Conservation (phyloP, 2,797 vertebrate species). For the Clarias fuscus region DNA sequence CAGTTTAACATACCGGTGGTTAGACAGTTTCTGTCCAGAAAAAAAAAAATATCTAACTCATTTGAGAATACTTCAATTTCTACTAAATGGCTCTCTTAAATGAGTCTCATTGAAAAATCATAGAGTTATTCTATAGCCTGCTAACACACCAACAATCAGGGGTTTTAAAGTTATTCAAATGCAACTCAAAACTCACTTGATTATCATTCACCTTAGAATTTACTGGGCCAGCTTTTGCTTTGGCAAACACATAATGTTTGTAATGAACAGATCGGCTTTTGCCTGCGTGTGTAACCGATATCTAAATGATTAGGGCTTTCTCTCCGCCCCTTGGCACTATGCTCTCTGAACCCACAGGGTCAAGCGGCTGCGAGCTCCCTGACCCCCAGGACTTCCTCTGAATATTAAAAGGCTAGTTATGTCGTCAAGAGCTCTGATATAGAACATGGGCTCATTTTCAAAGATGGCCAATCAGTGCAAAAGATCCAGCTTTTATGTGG, state of each 20-base stretch:
- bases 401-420: slow-evolving; percentile 82
- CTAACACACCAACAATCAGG: slow-evolving; percentile 57
- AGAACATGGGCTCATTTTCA: slow-evolving; percentile 84
- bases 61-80: background rate
- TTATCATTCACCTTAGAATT: slow-evolving; percentile 64
- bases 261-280: slow-evolving; percentile 72
- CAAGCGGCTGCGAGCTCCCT: slow-evolving; percentile 81
- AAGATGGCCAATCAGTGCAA: slow-evolving; percentile 74
- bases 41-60: background rate
- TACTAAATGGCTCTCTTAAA: background rate
- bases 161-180: slow-evolving; percentile 68
- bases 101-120: no score
- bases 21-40: background rate
- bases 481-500: slow-evolving; percentile 71
- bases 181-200: slow-evolving; percentile 13
- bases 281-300: slow-evolving; percentile 94
- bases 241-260: slow-evolving; percentile 78
- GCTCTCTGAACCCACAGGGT: slow-evolving; percentile 85
- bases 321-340: slow-evolving; percentile 83
- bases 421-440: slow-evolving; percentile 80
- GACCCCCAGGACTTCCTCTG: slow-evolving; percentile 89
- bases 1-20: slow-evolving; percentile 72
- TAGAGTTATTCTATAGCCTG: background rate
- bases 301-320: slow-evolving; percentile 96
- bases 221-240: slow-evolving; percentile 64